A percentile compares a stretch with the other conserved stretches of the same genome.
Evolutionary conservation across 2,113 vertebrate genomes (phyloP).

Genomic region (Corythornis vintsioides): DNA sequence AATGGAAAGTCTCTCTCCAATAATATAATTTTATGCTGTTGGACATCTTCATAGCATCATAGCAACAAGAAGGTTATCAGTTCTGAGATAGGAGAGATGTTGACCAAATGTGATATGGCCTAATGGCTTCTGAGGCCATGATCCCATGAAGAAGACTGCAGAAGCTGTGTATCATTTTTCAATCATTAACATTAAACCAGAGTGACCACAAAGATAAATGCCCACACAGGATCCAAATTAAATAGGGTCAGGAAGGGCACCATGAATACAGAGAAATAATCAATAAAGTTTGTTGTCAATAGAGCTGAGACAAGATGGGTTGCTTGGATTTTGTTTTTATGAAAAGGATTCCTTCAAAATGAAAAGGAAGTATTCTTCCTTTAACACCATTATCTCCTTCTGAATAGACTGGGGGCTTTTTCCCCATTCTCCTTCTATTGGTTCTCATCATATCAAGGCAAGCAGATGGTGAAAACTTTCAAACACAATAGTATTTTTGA

Average conservation of each 20-base stretch:
- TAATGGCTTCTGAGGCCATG: not conserved
- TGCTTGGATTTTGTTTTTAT: not conserved
- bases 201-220: constrained; percentile 36
- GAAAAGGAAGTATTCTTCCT: not conserved
- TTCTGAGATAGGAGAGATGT: not conserved
- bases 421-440: not conserved
- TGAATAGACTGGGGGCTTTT: not conserved
- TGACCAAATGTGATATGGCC: not conserved
- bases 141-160: not conserved
- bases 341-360: not conserved
- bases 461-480: not conserved
- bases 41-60: not conserved
- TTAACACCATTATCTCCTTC: not conserved
- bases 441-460: not conserved
- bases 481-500: not conserved
- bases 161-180: constrained; percentile 22
- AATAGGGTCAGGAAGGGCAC: constrained; percentile 28
- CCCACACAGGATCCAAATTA: constrained; percentile 37
- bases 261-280: constrained; percentile 21
- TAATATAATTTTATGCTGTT: not conserved
- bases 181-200: constrained; percentile 16
- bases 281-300: constrained; percentile 7
- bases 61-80: not conserved
- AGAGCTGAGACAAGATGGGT: not conserved
- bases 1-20: not conserved